Evolutionary conservation across 2,113 vertebrate species (phyloP), one percentile per base, ranked within the genome.

Genomic region (Pygoscelis adeliae): DNA sequence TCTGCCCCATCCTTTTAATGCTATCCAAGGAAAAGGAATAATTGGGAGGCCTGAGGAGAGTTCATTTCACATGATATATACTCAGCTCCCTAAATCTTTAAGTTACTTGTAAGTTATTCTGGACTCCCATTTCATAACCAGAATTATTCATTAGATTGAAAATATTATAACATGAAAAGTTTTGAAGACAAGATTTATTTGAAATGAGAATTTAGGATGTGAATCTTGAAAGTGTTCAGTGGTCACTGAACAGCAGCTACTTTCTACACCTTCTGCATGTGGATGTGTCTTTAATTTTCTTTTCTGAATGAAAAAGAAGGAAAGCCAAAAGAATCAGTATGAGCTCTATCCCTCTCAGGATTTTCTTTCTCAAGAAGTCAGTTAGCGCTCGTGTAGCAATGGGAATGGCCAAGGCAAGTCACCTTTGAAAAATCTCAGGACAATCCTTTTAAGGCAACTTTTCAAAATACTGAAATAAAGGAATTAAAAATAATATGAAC

Each of bases 131-230:
- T 93, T 87, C 47, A 88, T 87, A 91, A 83, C 27, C 6, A 65
- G 49, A 93, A 92, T 87, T 94, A 93, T 95, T 91, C 49, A 91
- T 83, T 83, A 85, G 42, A 30, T n/a, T 69, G 50, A 79, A 94
- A 88, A 65, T 77, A 66, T 40, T 91, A 49, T 56, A 58, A 9
- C 27, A 22, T n/a, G 40, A 87, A 36, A 87, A 94, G 36, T 80
- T 91, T 70, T 91, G 73, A 96, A 87, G 61, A 61, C 34, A 92
- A 78, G 46, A 34, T 82, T 91, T 69, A 79, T 90, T 95, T 92
- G n/a, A 89, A 91, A 87, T 77, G n/a, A 84, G 70, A 83, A 83
- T 93, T 88, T 85, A 49, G n/a, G 58, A 42, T 61, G n/a, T 79
- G 87, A 82, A 90, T 88, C 89, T 91, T 87, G 32, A 50, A 90